These are phyloP conservation scores for Riparia riparia DNA, from an alignment of 2,113 vertebrate genomes.

Conservation along the genomic window DNA sequence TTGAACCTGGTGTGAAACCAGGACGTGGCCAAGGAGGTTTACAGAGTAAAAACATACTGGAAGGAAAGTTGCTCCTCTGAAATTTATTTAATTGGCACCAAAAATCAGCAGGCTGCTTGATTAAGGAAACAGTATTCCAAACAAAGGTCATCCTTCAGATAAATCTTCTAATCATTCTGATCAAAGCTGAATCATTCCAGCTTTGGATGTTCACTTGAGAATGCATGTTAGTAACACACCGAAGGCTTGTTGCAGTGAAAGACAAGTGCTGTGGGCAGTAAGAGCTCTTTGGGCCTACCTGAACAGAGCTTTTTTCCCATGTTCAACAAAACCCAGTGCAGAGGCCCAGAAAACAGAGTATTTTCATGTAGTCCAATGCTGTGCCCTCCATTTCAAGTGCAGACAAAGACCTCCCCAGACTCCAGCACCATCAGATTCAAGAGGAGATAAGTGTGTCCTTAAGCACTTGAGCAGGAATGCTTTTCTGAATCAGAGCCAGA, in stretches of 20 bases:
- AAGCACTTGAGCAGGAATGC: not conserved
- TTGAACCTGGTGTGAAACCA: not conserved
- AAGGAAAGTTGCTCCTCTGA: not conserved
- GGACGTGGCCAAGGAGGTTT: not conserved
- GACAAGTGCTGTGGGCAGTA: not conserved
- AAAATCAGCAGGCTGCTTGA: not conserved
- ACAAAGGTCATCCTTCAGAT: not conserved
- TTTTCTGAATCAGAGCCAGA: not conserved
- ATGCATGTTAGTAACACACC: not conserved
- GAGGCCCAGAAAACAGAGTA: accelerated
- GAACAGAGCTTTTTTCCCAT: not conserved
- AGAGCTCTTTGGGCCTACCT: not conserved
- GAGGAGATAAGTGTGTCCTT: not conserved
- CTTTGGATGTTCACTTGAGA: not conserved
- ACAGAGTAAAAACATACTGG: not conserved
- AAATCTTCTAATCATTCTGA: not conserved
- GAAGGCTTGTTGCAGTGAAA: not conserved
- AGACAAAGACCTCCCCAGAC: not conserved
- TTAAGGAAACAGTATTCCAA: not conserved
- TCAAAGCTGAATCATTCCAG: not conserved
- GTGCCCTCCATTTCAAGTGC: not conserved
- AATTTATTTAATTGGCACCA: not conserved
- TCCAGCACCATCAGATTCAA: not conserved
- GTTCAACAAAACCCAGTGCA: accelerated
- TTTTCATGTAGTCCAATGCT: not conserved